phyloP scores from a whole-genome alignment of 2,888 invertebrate genomes.

The Dermolepida albohirtum region DNA sequence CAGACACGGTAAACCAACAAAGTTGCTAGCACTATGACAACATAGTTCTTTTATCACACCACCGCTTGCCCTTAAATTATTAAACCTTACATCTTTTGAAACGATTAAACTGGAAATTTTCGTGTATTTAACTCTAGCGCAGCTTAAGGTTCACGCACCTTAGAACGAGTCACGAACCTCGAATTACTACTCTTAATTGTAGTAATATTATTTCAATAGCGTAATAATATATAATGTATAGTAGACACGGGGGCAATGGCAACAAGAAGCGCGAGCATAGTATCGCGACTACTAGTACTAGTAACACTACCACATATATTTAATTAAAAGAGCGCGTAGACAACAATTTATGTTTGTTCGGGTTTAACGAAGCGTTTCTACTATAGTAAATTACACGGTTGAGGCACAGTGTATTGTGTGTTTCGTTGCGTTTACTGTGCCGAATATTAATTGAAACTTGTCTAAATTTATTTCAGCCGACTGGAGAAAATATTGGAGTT shows the following conservation, averaged over 20 bases:
- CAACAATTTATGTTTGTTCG: conserved; percentile 49
- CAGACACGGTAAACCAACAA: too few species aligned
- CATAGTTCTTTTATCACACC: conserved; percentile 12
- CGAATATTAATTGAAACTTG: conserved; percentile 37
- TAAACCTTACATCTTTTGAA: conserved; percentile 16
- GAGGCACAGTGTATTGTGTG: conserved; percentile 31
- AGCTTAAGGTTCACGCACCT: conserved; percentile 11
- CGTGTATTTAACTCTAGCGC: conserved; percentile 15
- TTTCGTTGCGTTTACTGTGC: conserved; percentile 34
- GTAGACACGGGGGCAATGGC: conserved; percentile 15
- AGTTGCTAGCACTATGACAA: too few species aligned
- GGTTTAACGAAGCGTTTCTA: conserved; percentile 37
- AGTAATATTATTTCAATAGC: conserved; percentile 35
- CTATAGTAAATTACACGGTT: conserved; percentile 32
- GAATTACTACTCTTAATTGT: conserved; percentile 33
- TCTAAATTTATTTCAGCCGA: conserved; percentile 27
- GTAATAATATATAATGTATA: conserved; percentile 37
- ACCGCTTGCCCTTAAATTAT: conserved; percentile 21
- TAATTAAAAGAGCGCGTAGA: conserved; percentile 46
- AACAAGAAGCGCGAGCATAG: conserved; percentile 32
- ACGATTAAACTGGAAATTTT: conserved; percentile 25
- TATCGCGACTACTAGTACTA: conserved; percentile 25
- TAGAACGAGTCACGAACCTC: conserved; percentile 22
- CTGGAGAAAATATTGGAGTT: conserved; percentile 22
- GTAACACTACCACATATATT: conserved; percentile 35